phyloP scores from a whole-genome alignment of 2,113 vertebrate species.

The Oncorhynchus mykiss region DNA sequence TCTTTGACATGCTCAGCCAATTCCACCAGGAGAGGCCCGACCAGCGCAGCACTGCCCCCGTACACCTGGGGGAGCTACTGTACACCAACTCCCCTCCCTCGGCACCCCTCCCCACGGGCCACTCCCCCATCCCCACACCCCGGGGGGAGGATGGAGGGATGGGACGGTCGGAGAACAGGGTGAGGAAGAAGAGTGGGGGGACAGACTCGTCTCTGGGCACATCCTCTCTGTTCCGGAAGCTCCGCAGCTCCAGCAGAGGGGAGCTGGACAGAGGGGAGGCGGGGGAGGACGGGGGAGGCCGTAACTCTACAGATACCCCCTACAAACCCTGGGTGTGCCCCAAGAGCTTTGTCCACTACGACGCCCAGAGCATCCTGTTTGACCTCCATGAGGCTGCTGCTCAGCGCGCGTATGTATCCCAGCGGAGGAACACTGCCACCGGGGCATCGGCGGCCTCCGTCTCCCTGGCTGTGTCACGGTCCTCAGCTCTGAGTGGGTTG shows the following conservation, averaged over 20 bases:
- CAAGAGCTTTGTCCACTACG: conserved; percentile 88
- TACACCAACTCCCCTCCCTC: conserved; percentile 19
- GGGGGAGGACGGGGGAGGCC: conserved; percentile 45
- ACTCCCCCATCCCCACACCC: conserved; percentile 39
- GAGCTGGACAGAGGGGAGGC: conserved; percentile 69
- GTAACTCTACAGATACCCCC: conserved; percentile 44
- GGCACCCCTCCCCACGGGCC: conserved; percentile 32
- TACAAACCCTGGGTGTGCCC: conserved; percentile 80
- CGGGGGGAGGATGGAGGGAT: conserved; percentile 9
- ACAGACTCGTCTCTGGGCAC: conserved; percentile 70
- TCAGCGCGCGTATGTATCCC: conserved; percentile 66
- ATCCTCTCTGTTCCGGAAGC: conserved; percentile 86
- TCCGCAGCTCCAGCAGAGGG: conserved; percentile 69
- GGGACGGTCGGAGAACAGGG: conserved; percentile 66
- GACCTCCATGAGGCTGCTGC: conserved; percentile 80
- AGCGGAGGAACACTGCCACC: conserved; percentile 85
- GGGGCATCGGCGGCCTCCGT: conserved; percentile 87
- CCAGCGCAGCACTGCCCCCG: conserved; percentile 57
- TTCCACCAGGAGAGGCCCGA: conserved; percentile 79
- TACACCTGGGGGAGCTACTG: conserved; percentile 68
- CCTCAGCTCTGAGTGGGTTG: conserved; percentile 56
- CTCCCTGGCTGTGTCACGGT: conserved; percentile 63
- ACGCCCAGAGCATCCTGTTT: conserved; percentile 89
- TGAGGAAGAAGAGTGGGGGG: conserved; percentile 79
- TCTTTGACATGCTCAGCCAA: conserved; percentile 87